Evolutionary conservation across 2,797 vertebrate species (phyloP), one percentile per base, ranked within the genome.

Genomic region (Tapera naevia): DNA sequence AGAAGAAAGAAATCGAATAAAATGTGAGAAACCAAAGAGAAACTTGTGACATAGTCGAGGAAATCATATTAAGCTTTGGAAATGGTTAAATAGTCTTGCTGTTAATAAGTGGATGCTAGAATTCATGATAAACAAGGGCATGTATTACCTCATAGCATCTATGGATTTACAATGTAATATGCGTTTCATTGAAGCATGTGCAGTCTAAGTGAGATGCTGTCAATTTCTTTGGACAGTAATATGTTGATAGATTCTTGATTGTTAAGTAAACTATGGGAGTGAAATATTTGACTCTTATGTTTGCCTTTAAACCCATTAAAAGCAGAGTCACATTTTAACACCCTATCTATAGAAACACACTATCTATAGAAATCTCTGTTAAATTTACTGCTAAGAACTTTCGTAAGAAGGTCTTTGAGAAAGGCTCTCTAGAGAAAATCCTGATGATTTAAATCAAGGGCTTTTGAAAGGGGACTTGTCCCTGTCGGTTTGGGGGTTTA

Each of bases 11-110:
- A 78, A 19, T 54, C 11, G 46, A 66, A 39, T 53, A 50, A 60
- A 61, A 86, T n/a, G 16, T 53, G 80, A 86, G 60, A 92, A 95
- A 88, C 54, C 76, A 62, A 84, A 91, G 33, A 66, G 53, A 82
- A 79, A 69, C 17, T 48, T 71, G 54, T 62, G 61, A 37, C 35
- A 12, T 56, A 89, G 41, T 56, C 3, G 2, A 60, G 58, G 48
- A 83, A 91, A 91, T 71, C 19, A 7, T 61, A 32, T n/a, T 45
- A 72, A 76, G 30, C 21, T 61, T 80, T 41, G 39, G 48, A 92
- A 88, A 57, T 28, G 6, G 9, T 65, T 84, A 46, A 7, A 3
- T 12, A 22, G 33, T 17, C 24, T 86, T 73, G 24, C 60, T 86
- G 46, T 66, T 94, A 66, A 37, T 78, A 86, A 64, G 11, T 2